Evolutionary conservation across 1,140 invertebrate species (phyloP).

Genomic region (Neomicropteryx cornuta): DNA sequence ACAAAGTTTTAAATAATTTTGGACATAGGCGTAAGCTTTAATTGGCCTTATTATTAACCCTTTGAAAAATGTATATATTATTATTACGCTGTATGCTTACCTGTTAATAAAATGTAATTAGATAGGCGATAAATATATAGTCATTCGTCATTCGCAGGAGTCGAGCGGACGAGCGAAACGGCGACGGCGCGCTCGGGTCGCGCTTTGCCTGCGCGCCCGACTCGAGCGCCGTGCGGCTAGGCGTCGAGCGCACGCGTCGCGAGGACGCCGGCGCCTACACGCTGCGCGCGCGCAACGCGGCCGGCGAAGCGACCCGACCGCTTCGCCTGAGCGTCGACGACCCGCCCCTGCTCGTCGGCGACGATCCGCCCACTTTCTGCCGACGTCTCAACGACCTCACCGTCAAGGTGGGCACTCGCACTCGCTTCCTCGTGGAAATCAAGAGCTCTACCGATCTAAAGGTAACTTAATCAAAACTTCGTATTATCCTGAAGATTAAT

Average conservation of each 20-base stretch:
- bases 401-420: constrained; percentile 76
- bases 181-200: constrained; percentile 24
- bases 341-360: constrained; percentile 34
- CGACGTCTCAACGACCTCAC: constrained; percentile 66
- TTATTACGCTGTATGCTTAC: too few species aligned
- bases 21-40: too few species aligned
- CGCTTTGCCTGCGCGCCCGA: constrained; percentile 26
- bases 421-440: constrained; percentile 73
- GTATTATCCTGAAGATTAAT: too few species aligned
- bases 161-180: constrained; percentile 21
- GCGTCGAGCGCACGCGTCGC: constrained; percentile 23
- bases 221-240: constrained; percentile 28
- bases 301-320: constrained; percentile 26
- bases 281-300: constrained; percentile 28
- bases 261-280: constrained; percentile 35
- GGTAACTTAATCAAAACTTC: constrained; percentile 37
- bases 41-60: too few species aligned
- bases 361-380: constrained; percentile 66
- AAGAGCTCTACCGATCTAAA: constrained; percentile 63
- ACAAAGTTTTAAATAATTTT: too few species aligned
- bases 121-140: neutral
- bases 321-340: constrained; percentile 27
- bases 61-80: too few species aligned
- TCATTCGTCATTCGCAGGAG: constrained; percentile 22
- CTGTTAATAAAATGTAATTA: neutral